phyloP scores from a whole-genome alignment of 2,113 vertebrate genomes.

The Microtus ochrogaster region DNA sequence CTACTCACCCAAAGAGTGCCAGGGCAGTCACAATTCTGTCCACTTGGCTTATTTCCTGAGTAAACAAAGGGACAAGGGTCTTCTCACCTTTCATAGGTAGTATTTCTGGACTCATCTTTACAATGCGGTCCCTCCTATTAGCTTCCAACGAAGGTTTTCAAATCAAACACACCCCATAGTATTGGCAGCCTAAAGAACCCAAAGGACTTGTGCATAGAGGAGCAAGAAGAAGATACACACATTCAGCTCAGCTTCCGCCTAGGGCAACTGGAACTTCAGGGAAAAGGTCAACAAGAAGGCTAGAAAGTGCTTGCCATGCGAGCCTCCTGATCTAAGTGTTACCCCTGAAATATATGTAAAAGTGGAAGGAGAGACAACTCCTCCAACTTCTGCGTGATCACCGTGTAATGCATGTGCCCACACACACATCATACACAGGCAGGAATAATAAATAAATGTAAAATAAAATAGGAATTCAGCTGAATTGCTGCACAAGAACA shows the following conservation, averaged over 20 bases:
- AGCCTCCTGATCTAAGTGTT: neutral
- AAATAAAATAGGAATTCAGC: neutral
- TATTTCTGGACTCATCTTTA: slow-evolving; percentile 23
- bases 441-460: neutral
- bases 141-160: neutral
- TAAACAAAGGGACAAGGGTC: neutral
- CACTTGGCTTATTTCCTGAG: slow-evolving; percentile 15
- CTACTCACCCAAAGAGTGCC: neutral
- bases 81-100: slow-evolving; percentile 23
- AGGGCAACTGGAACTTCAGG: neutral
- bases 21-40: slow-evolving; percentile 35
- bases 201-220: neutral
- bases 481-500: slow-evolving; percentile 30
- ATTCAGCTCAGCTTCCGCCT: neutral
- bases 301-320: neutral
- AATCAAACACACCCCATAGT: neutral
- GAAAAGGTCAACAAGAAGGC: neutral
- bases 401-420: neutral
- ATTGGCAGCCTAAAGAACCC: slow-evolving; percentile 19
- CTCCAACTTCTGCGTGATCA: neutral
- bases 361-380: neutral
- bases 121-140: neutral
- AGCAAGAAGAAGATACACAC: neutral
- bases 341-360: neutral
- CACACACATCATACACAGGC: neutral